A percentile compares a stretch with the other conserved stretches of the same genome.
phyloP scores from a whole-genome alignment of 2,113 vertebrate species.

The Lutjanus erythropterus region DNA sequence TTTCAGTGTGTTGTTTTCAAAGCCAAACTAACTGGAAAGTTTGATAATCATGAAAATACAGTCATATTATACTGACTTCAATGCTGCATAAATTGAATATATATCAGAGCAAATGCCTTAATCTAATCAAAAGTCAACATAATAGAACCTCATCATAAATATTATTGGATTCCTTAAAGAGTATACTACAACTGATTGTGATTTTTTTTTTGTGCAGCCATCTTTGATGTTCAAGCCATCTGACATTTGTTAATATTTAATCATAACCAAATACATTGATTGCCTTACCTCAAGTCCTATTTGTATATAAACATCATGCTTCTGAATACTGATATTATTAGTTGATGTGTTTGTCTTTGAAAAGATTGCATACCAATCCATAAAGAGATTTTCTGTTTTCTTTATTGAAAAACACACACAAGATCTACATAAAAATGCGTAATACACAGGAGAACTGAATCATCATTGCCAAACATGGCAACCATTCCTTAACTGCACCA shows the following conservation, averaged over 20 bases:
- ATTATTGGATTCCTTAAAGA: neutral
- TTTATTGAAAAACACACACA: conserved; percentile 96
- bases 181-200: neutral
- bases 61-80: conserved; percentile 18
- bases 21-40: neutral
- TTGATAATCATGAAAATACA: neutral
- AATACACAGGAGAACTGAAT: conserved; percentile 89
- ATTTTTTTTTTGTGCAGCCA: conserved; percentile 17
- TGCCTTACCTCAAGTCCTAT: conserved; percentile 56
- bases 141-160: conserved; percentile 15
- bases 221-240: conserved; percentile 31
- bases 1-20: conserved; percentile 5
- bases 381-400: conserved; percentile 76
- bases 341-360: conserved; percentile 10
- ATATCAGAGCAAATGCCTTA: conserved; percentile 56
- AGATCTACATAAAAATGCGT: conserved; percentile 91
- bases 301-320: conserved; percentile 23
- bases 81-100: conserved; percentile 54
- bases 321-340: neutral
- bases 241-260: conserved; percentile 38
- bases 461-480: conserved; percentile 85
- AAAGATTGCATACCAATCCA: conserved; percentile 48
- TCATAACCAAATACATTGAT: conserved; percentile 47
- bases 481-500: conserved; percentile 85
- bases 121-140: conserved; percentile 23